These are phyloP conservation scores for Pelecanus crispus DNA, from an alignment of 2,113 vertebrate species.

Conservation along the genomic window DNA sequence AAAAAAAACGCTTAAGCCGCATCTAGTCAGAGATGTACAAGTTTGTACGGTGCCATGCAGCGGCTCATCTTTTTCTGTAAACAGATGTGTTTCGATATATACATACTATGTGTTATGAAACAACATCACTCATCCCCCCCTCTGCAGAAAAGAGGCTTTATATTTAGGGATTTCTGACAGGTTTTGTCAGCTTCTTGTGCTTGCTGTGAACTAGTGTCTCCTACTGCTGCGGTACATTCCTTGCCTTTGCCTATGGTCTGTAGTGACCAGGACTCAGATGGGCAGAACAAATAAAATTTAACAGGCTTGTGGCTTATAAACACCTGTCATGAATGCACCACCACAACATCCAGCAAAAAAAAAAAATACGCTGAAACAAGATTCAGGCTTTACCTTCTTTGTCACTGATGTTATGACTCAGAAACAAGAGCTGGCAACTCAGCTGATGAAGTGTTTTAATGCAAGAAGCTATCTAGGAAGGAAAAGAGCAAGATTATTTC, in stretches of 20 bases:
- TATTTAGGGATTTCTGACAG: background rate
- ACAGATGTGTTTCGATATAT: background rate
- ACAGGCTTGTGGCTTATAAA: background rate
- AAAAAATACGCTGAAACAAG: background rate
- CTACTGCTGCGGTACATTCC: background rate
- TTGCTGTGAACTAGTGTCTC: background rate
- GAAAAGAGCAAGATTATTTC: background rate
- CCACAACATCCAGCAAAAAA: background rate
- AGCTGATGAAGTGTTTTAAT: background rate
- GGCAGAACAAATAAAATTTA: background rate
- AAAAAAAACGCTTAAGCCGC: accelerated
- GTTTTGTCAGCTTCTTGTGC: background rate
- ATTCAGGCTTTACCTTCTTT: background rate
- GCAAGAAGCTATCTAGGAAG: background rate
- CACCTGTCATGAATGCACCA: no score
- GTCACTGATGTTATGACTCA: background rate
- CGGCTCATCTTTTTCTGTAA: background rate
- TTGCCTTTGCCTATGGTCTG: background rate
- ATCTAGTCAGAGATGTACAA: background rate
- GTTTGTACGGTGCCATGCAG: background rate
- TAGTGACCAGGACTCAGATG: background rate
- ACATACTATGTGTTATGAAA: background rate
- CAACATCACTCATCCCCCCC: background rate
- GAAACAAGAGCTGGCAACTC: background rate
- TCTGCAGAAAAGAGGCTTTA: background rate